Evolutionary conservation across 2,888 invertebrate species (phyloP).

Genomic region (Epsilonema sp.): DNA sequence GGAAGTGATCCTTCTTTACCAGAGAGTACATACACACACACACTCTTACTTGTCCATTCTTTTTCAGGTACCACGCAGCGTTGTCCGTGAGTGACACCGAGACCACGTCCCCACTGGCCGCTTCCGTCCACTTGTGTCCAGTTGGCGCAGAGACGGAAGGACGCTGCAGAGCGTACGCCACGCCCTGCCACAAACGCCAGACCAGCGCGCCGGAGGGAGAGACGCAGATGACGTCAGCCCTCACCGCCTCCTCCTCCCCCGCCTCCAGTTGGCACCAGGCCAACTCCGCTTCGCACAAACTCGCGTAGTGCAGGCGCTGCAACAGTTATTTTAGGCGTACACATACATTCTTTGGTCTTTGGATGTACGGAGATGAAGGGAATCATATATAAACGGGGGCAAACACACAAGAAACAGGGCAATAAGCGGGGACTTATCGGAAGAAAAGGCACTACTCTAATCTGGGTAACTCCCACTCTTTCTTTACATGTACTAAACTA

Average conservation of each 20-base stretch:
- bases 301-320: too few relatives aligned
- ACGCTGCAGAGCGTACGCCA: slow-evolving; percentile 30
- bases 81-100: slow-evolving; percentile 31
- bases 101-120: slow-evolving; percentile 29
- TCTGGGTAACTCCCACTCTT: too few relatives aligned
- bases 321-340: too few relatives aligned
- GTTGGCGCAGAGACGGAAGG: slow-evolving; percentile 27
- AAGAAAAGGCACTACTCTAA: too few relatives aligned
- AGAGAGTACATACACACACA: too few relatives aligned
- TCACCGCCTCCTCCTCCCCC: background rate
- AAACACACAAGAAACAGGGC: too few relatives aligned
- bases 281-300: background rate
- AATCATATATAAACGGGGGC: too few relatives aligned
- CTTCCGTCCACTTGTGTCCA: slow-evolving; percentile 32
- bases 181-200: slow-evolving; percentile 32
- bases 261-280: background rate
- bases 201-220: slow-evolving; percentile 30
- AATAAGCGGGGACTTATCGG: too few relatives aligned
- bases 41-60: slow-evolving; percentile 5
- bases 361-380: too few relatives aligned
- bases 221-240: slow-evolving; percentile 21
- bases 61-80: slow-evolving; percentile 31
- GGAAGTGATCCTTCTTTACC: too few relatives aligned
- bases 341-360: too few relatives aligned
- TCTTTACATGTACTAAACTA: too few relatives aligned